These are phyloP conservation scores for Ascaphus truei DNA, from an alignment of 2,113 vertebrate species.

Conservation along the genomic window DNA sequence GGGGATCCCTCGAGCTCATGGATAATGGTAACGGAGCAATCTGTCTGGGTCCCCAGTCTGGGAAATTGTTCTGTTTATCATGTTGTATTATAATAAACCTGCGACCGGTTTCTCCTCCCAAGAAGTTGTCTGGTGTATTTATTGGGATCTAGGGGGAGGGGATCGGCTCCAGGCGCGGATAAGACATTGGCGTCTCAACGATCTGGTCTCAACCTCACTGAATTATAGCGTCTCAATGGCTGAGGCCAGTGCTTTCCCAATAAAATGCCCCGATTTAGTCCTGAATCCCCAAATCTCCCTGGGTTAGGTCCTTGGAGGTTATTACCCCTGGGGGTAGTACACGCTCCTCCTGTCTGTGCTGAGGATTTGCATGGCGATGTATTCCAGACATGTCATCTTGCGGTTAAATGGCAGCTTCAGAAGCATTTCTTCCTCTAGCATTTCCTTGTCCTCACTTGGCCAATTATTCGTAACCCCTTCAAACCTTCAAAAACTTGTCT, in stretches of 20 bases:
- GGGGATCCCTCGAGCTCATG: too few relatives aligned
- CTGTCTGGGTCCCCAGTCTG: too few relatives aligned
- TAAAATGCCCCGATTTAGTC: neutral
- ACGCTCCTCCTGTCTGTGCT: neutral
- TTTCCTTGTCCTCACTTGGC: neutral
- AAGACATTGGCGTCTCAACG: too few relatives aligned
- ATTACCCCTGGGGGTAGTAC: neutral
- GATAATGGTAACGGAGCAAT: too few relatives aligned
- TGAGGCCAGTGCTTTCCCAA: neutral
- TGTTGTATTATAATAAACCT: too few relatives aligned
- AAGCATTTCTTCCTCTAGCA: neutral
- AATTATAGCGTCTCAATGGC: neutral
- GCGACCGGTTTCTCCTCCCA: too few relatives aligned
- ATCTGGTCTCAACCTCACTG: too few relatives aligned
- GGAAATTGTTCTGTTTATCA: too few relatives aligned
- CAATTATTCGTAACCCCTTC: neutral
- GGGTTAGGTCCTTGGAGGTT: neutral
- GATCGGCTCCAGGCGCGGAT: too few relatives aligned
- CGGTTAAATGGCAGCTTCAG: neutral
- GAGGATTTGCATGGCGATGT: neutral
- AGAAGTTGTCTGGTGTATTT: too few relatives aligned
- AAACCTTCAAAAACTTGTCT: neutral
- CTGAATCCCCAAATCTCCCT: neutral
- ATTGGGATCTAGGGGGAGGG: too few relatives aligned
- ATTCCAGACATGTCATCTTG: conserved; percentile 4